Base-by-base conservation (phyloP, 92 coral and sea anemone genomes). In the Virgularia gustaviana region DNA sequence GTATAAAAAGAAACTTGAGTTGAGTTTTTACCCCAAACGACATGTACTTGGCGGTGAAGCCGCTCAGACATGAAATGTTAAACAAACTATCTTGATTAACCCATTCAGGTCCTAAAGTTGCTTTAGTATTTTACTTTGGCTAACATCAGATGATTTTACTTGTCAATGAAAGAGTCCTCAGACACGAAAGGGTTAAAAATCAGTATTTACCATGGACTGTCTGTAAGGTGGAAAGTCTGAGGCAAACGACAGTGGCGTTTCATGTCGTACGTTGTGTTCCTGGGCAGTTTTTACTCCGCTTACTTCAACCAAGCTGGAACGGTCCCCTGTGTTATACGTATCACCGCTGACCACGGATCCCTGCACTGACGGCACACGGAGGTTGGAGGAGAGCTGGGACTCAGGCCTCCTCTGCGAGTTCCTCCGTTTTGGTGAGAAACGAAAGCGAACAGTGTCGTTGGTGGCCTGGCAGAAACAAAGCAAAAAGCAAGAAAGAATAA, bases 401-500 rank as follows among this genome's bases (percentile, higher is more conserved):
- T 85, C 86, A 2, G 85, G 68, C 70, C 78, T 30, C 68, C 30
- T 57, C 82, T 87, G 80, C 83, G 83, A 31, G 76, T 78, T 33
- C 81, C 78, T 75, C 81, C 82, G 71, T 75, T 83, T 44, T 59
- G 88, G 57, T 78, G 97, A 41, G 80, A 96, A 28, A 82, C 86
- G 77, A 89, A 89, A 54, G 42, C 58, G 72, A 87, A 89, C 51
- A n/a, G 75, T 49, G 55, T 68, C 75, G 11, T 49, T 36, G 2
- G 62, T 30, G 7, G 31, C 24, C 75, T 66, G 13, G n/a, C n/a
- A 12, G 58, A 15, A 22, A 3, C 6, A 12, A 52, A 52, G 6
- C 3, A 52, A 60, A 60, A n/a, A n/a, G n/a, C n/a, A n/a, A n/a
- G n/a, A n/a, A n/a, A 13, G 4, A 47, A 19, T 47, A 47, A 3